These are phyloP conservation scores for Athripsodes cinereus DNA, from an alignment of 2,888 invertebrate species.

Conservation along the genomic window DNA sequence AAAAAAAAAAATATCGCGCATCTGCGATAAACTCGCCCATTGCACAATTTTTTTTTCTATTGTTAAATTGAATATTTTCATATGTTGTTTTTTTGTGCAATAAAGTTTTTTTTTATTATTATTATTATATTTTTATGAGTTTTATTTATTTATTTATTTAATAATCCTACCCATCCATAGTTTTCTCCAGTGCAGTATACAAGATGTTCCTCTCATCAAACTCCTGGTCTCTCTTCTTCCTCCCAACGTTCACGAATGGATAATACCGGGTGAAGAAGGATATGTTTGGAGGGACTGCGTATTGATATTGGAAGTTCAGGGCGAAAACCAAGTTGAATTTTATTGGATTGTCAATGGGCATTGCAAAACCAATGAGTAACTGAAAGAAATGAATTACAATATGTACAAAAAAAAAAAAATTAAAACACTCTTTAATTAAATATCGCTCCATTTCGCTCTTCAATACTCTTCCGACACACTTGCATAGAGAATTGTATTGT, in stretches of 20 bases:
- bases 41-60: too few species aligned
- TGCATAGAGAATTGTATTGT: too few species aligned
- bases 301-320: slow-evolving; percentile 62
- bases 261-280: slow-evolving; percentile 47
- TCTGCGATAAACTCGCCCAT: too few species aligned
- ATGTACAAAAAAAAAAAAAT: neutral
- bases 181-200: slow-evolving; percentile 18
- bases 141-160: too few species aligned
- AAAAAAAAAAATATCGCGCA: too few species aligned
- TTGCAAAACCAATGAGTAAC: slow-evolving; percentile 53
- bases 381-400: too few species aligned
- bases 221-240: slow-evolving; percentile 32
- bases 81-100: too few species aligned
- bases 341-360: slow-evolving; percentile 52
- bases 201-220: slow-evolving; percentile 15
- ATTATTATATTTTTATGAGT: too few species aligned
- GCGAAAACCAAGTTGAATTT: slow-evolving; percentile 50
- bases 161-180: slow-evolving; percentile 19
- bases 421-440: neutral
- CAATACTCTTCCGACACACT: too few species aligned
- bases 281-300: slow-evolving; percentile 48
- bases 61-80: too few species aligned
- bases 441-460: too few species aligned
- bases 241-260: slow-evolving; percentile 40
- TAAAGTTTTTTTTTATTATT: too few species aligned